These are phyloP conservation scores for Brachyptera risi DNA, from an alignment of 2,888 invertebrate species.

Conservation along the genomic window DNA sequence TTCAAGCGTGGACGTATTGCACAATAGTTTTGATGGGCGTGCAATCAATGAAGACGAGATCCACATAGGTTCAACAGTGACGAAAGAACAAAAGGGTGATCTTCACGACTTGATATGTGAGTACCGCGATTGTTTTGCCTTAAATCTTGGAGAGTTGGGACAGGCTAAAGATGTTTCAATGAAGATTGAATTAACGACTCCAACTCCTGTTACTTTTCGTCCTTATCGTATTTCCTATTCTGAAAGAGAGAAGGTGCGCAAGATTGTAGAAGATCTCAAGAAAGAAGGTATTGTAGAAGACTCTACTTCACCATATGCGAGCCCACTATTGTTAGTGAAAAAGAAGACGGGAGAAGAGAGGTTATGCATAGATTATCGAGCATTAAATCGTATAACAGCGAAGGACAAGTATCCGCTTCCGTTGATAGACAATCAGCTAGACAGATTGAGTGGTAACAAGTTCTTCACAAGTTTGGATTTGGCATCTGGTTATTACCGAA, in stretches of 20 bases:
- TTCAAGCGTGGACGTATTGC: neutral
- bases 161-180: constrained; percentile 29
- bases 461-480: constrained; percentile 40
- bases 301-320: constrained; percentile 37
- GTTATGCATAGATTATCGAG: constrained; percentile 38
- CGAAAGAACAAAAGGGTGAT: neutral
- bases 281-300: constrained; percentile 34
- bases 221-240: constrained; percentile 37
- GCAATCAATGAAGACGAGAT: neutral
- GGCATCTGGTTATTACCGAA: constrained; percentile 39
- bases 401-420: constrained; percentile 41
- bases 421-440: constrained; percentile 41
- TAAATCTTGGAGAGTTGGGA: neutral
- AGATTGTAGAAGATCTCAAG: constrained; percentile 34
- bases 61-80: neutral
- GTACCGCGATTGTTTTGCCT: neutral
- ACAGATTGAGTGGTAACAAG: constrained; percentile 36
- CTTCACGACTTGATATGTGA: neutral
- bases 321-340: constrained; percentile 36
- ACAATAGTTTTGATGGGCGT: neutral
- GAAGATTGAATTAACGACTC: constrained; percentile 34
- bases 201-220: constrained; percentile 35
- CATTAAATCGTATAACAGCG: constrained; percentile 38
- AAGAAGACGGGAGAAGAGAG: constrained; percentile 36
- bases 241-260: constrained; percentile 33